A percentile compares a stretch with the other conserved stretches of the same genome.
phyloP scores from a whole-genome alignment of 2,113 vertebrate species.

The Furnarius figulus region DNA sequence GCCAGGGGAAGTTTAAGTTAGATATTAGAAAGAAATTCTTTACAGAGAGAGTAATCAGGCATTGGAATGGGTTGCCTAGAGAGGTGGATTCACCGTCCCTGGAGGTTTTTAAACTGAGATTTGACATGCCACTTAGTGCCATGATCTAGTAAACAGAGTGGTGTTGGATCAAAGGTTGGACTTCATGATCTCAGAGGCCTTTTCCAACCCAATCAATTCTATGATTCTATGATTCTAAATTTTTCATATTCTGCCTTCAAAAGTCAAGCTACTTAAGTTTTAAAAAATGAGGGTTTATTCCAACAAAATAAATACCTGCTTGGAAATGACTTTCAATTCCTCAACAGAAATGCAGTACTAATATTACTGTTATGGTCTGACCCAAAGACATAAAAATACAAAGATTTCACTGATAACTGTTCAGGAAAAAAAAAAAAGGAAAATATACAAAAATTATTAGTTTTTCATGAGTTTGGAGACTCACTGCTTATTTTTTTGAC shows the following conservation, averaged over 20 bases:
- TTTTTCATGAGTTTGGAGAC: not conserved
- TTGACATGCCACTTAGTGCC: no score
- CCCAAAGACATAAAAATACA: not conserved
- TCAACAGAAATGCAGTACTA: not conserved
- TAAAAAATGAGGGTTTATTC: not conserved
- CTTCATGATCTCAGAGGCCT: no score
- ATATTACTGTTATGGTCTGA: not conserved
- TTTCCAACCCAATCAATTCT: no score
- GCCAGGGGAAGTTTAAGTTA: no score
- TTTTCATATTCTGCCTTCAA: not conserved
- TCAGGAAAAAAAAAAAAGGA: not conserved
- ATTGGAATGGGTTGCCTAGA: no score
- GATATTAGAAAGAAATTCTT: no score
- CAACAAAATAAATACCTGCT: not conserved
- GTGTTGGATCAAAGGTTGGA: no score
- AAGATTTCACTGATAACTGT: not conserved
- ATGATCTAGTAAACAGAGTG: no score
- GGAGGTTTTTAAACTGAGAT: no score
- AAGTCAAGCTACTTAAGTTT: not conserved
- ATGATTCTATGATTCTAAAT: no score
- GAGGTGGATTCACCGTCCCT: no score
- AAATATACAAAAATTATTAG: not conserved
- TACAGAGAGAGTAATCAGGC: no score
- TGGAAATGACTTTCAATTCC: not conserved
- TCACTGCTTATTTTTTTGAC: not conserved